phyloP scores from a whole-genome alignment of 2,888 invertebrate species.

The Rhopalosiphum nymphaeae region DNA sequence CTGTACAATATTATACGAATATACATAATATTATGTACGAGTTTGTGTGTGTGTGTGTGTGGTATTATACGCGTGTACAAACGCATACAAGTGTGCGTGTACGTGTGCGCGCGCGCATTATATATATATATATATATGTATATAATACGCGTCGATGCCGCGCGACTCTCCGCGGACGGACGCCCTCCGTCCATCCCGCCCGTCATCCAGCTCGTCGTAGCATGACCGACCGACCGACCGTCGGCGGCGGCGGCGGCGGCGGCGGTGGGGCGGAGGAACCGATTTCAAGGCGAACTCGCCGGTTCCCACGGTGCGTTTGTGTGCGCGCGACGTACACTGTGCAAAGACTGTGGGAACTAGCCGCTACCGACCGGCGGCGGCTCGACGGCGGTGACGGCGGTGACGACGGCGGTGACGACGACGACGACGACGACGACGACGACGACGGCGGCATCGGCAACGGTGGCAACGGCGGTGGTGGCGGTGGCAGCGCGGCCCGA shows the following conservation, averaged over 20 bases:
- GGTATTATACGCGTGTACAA: background rate
- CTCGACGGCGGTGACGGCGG: slow-evolving; percentile 15
- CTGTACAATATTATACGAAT: background rate
- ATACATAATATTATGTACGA: background rate
- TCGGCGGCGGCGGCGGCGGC: background rate
- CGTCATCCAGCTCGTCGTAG: background rate
- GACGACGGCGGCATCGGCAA: background rate
- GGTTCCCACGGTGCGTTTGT: slow-evolving; percentile 59
- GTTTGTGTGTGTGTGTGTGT: background rate
- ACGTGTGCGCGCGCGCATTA: background rate
- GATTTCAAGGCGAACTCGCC: slow-evolving; percentile 65
- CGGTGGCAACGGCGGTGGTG: background rate
- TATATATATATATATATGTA: background rate
- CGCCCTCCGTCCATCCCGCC: background rate
- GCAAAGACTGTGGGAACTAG: slow-evolving; percentile 63
- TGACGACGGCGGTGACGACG: background rate
- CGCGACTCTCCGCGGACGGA: background rate
- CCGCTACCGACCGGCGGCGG: slow-evolving; percentile 45
- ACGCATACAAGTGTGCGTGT: background rate
- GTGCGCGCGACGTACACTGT: background rate
- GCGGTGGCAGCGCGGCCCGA: background rate
- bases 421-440: background rate
- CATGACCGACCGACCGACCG: background rate
- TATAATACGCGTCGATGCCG: slow-evolving; percentile 30
- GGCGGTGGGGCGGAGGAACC: slow-evolving; percentile 25